Conservation (phyloP, 2,113 vertebrate genomes). For the Oryzias melastigma region DNA sequence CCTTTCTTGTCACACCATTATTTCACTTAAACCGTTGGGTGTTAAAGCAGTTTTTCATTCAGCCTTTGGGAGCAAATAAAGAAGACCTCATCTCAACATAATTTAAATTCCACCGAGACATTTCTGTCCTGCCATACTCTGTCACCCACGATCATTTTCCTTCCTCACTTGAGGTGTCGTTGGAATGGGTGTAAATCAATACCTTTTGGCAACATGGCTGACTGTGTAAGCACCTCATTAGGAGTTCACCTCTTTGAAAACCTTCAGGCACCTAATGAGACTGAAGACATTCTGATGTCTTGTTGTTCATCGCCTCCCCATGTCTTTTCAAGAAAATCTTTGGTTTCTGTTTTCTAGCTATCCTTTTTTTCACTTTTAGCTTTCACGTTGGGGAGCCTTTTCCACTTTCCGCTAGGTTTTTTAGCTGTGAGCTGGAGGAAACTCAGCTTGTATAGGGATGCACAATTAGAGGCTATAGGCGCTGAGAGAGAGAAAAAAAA, state of each 20-base stretch:
- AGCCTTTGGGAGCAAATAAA: background rate
- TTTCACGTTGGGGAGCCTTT: conserved; percentile 9
- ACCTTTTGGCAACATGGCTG: conserved; percentile 43
- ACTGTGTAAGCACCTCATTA: conserved; percentile 61
- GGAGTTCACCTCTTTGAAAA: conserved; percentile 49
- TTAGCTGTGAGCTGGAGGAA: conserved; percentile 20
- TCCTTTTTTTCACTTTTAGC: conserved; percentile 15
- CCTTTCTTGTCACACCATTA: background rate
- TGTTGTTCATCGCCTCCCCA: conserved; percentile 4
- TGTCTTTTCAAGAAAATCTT: conserved; percentile 5
- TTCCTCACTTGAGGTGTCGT: conserved; percentile 30
- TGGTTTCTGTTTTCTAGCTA: conserved; percentile 6
- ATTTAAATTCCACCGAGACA: conserved; percentile 1
- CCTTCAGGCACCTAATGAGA: conserved; percentile 33
- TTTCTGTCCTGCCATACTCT: conserved; percentile 8
- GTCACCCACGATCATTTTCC: conserved; percentile 28
- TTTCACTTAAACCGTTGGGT: background rate
- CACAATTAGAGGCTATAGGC: conserved; percentile 48
- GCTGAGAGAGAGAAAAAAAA: background rate
- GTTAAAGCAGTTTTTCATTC: conserved; percentile 2
- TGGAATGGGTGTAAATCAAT: conserved; percentile 45
- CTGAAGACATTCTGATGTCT: conserved; percentile 18
- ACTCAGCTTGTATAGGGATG: conserved; percentile 30
- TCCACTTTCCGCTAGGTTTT: background rate
- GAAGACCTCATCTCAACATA: conserved; percentile 1